Conservation (phyloP, 2,888 invertebrate genomes). For the Vanessa cardui region DNA sequence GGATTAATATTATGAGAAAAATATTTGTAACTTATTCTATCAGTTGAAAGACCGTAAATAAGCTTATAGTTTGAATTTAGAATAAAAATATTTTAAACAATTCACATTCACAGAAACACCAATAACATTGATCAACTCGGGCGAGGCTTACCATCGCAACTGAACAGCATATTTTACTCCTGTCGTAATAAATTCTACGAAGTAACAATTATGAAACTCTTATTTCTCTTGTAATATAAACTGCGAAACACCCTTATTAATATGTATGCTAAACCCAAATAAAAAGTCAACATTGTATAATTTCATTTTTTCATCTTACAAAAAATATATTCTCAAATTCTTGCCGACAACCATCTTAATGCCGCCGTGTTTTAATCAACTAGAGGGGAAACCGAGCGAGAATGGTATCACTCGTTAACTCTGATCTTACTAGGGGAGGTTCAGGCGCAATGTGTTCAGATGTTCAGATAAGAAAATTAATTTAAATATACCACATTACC, state of each 20-base stretch:
- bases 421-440: slow-evolving; percentile 33
- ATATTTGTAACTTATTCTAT: too few species aligned
- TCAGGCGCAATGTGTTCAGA: slow-evolving; percentile 37
- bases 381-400: slow-evolving; percentile 25
- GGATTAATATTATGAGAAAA: too few species aligned
- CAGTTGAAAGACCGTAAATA: too few species aligned
- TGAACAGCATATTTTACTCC: neutral
- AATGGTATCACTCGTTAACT: slow-evolving; percentile 38
- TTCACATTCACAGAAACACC: neutral
- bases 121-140: neutral
- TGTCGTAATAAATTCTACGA: slow-evolving; percentile 5
- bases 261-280: slow-evolving; percentile 38
- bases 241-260: slow-evolving; percentile 35
- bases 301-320: slow-evolving; percentile 43
- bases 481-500: slow-evolving; percentile 40
- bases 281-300: slow-evolving; percentile 39
- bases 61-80: too few species aligned
- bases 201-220: slow-evolving; percentile 26
- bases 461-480: slow-evolving; percentile 43
- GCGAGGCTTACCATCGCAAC: neutral
- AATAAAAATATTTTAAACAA: neutral
- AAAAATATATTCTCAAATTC: slow-evolving; percentile 37
- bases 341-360: slow-evolving; percentile 41
- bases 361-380: slow-evolving; percentile 44
- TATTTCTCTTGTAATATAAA: slow-evolving; percentile 30